These are phyloP conservation scores for Agriopis marginaria DNA, from an alignment of 2,888 invertebrate genomes.

Conservation along the genomic window DNA sequence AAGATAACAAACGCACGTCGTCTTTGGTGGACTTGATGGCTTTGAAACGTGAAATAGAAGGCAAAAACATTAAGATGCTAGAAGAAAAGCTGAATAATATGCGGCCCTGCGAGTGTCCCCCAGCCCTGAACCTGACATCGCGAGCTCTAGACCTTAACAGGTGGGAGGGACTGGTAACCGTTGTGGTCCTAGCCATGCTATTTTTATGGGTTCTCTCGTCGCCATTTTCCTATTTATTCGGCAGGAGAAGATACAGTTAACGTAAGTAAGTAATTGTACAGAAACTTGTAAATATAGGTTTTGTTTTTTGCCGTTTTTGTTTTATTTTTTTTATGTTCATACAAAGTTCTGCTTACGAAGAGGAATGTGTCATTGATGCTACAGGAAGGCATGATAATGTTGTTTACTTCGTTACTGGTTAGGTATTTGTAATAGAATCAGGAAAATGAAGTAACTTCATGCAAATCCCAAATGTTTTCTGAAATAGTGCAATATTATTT, in stretches of 20 bases:
- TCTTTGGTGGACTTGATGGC: not conserved
- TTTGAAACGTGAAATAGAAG: constrained; percentile 1
- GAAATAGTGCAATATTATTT: not conserved
- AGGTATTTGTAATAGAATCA: not conserved
- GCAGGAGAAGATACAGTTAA: constrained; percentile 28
- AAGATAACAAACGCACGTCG: not conserved
- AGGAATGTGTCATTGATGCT: not conserved
- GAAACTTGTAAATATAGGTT: constrained; percentile 26
- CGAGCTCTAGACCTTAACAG: constrained; percentile 12
- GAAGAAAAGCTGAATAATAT: not conserved
- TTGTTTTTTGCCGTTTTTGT: constrained; percentile 20
- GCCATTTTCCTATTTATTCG: constrained; percentile 12
- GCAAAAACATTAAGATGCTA: not conserved
- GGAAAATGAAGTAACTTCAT: not conserved
- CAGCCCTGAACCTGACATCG: not conserved
- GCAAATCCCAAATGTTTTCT: too few relatives aligned
- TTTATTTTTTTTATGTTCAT: constrained; percentile 13
- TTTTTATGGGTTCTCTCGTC: constrained; percentile 8
- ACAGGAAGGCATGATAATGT: not conserved
- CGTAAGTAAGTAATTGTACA: constrained; percentile 16
- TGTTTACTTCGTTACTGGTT: not conserved
- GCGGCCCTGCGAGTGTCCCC: constrained; percentile 11
- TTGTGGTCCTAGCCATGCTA: constrained; percentile 9
- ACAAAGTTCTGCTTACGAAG: not conserved
- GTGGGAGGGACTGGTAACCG: constrained; percentile 22